A percentile compares a stretch with the other conserved stretches of the same genome.
These are phyloP conservation scores for Sitobion miscanthi DNA, from an alignment of 1,140 invertebrate genomes.

Conservation along the genomic window DNA sequence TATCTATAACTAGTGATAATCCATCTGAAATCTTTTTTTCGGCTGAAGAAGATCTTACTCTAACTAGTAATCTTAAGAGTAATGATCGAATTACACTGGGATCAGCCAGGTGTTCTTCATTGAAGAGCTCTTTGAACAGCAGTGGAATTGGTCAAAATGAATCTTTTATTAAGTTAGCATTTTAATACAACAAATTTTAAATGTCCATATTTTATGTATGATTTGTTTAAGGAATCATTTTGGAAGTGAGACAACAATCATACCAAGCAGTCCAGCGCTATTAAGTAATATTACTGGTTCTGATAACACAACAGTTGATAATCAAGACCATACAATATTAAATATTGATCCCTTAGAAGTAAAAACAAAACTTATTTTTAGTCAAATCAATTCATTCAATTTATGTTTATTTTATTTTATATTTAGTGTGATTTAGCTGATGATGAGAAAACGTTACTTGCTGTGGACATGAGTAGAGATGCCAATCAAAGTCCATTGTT, in stretches of 20 bases:
- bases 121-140: conserved; percentile 40
- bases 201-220: neutral
- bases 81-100: conserved; percentile 19
- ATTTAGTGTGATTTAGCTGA: conserved; percentile 36
- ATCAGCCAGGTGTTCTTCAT: conserved; percentile 28
- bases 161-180: conserved; percentile 47
- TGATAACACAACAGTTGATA: neutral
- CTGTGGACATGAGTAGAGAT: conserved; percentile 38
- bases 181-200: neutral
- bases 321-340: conserved; percentile 23
- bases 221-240: conserved; percentile 49
- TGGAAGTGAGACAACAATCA: conserved; percentile 52
- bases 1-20: conserved; percentile 86
- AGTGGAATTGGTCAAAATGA: conserved; percentile 40
- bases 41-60: conserved; percentile 82
- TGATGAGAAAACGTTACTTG: conserved; percentile 53
- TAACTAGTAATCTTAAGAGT: neutral
- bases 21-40: conserved; percentile 90
- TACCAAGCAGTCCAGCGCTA: conserved; percentile 4
- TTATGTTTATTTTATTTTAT: conserved; percentile 7
- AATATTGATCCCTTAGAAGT: conserved; percentile 30
- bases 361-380: neutral
- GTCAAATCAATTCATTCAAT: neutral
- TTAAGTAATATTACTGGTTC: conserved; percentile 3
- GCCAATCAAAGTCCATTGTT: neutral